These are phyloP conservation scores for Brachypalpus laphriformis DNA, from an alignment of 2,888 invertebrate genomes.

Conservation along the genomic window DNA sequence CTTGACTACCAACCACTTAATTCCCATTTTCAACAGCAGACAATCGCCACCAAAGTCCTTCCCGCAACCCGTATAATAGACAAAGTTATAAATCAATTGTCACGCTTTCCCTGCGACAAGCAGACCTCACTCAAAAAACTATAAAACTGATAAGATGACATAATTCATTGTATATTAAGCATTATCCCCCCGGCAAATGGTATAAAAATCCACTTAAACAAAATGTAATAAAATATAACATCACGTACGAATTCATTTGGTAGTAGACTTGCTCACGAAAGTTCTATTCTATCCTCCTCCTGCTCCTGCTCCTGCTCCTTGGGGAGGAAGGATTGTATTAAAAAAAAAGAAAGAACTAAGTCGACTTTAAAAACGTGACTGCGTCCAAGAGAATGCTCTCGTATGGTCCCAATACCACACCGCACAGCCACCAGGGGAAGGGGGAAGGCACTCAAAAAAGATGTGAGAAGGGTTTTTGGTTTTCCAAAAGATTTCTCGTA, in stretches of 20 bases:
- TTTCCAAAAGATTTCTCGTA: constrained; percentile 58
- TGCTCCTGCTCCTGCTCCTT: constrained; percentile 2
- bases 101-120: neutral
- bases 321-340: constrained; percentile 61
- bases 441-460: neutral
- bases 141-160: constrained; percentile 60
- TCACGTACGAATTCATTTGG: constrained; percentile 72
- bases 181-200: constrained; percentile 36
- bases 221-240: constrained; percentile 67
- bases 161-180: constrained; percentile 60
- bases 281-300: constrained; percentile 16
- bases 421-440: neutral
- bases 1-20: no score
- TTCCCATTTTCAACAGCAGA: no score
- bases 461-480: constrained; percentile 14
- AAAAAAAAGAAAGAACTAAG: constrained; percentile 47
- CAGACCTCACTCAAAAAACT: constrained; percentile 23
- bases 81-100: constrained; percentile 7
- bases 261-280: constrained; percentile 42
- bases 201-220: constrained; percentile 68
- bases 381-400: constrained; percentile 34
- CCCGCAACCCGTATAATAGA: no score
- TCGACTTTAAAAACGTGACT: constrained; percentile 71
- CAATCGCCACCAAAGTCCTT: no score
- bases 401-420: constrained; percentile 19